Conservation (phyloP, 2,888 invertebrate species). For the Mythimna pallens region DNA sequence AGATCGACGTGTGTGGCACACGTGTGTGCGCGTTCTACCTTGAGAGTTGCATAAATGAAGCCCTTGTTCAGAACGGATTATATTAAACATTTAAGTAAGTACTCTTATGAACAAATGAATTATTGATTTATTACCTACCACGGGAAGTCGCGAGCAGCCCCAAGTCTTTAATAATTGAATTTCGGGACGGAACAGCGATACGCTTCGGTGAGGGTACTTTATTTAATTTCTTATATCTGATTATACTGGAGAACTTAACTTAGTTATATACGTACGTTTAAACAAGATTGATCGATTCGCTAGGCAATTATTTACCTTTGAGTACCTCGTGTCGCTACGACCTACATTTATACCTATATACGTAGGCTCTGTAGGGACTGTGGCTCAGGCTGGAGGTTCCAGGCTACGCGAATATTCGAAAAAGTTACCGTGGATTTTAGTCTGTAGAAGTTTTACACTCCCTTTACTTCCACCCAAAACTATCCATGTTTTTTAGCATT, state of each 20-base stretch:
- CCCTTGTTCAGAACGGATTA: background rate
- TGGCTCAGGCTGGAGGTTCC: too few species aligned
- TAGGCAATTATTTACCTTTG: background rate
- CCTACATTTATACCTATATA: background rate
- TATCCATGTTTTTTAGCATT: too few species aligned
- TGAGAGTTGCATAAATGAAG: background rate
- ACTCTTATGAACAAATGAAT: constrained; percentile 4
- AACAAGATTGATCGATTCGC: background rate
- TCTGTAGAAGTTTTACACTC: too few species aligned
- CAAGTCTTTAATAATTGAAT: constrained; percentile 35
- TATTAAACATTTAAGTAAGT: constrained; percentile 8
- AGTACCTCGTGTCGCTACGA: background rate
- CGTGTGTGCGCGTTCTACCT: too few species aligned
- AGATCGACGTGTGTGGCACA: too few species aligned
- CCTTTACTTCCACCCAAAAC: too few species aligned
- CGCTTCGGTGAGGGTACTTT: constrained; percentile 4
- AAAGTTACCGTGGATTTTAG: too few species aligned
- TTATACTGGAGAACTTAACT: constrained; percentile 27
- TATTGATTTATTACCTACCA: constrained; percentile 11
- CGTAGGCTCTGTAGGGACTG: background rate
- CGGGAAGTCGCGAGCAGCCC: constrained; percentile 1
- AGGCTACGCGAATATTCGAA: too few species aligned
- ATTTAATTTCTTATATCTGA: constrained; percentile 43
- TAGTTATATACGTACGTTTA: constrained; percentile 20
- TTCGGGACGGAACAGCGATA: constrained; percentile 29